These are phyloP conservation scores for Pristis pectinata DNA, from an alignment of 2,797 vertebrate genomes.

Conservation along the genomic window DNA sequence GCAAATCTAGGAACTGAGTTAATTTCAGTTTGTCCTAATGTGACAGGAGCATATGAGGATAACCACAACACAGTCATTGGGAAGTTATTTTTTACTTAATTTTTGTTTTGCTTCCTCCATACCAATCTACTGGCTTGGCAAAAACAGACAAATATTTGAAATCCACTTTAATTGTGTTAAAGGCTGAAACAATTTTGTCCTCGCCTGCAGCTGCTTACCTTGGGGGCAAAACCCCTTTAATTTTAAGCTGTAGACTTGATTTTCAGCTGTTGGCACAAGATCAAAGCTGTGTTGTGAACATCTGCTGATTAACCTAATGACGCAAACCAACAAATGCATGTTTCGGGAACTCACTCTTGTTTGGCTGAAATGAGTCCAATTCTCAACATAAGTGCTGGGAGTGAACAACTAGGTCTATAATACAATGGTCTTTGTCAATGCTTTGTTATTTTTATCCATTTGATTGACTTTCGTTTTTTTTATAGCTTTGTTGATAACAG, in stretches of 20 bases:
- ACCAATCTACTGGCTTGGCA: background rate
- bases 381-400: background rate
- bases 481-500: background rate
- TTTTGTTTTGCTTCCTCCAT: background rate
- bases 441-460: conserved; percentile 12
- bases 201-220: background rate
- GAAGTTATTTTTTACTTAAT: background rate
- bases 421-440: background rate
- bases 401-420: background rate
- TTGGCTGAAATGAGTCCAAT: background rate
- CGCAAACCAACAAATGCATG: background rate
- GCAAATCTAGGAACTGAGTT: background rate
- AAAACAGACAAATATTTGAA: background rate
- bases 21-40: background rate
- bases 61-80: background rate
- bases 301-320: background rate
- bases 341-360: background rate
- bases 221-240: background rate
- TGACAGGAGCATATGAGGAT: background rate
- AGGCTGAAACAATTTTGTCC: background rate
- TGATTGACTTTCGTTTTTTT: background rate
- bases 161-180: background rate
- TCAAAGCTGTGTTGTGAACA: background rate
- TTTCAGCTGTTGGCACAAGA: conserved; percentile 10
- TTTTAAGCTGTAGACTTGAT: background rate